phyloP scores from a whole-genome alignment of 2,888 invertebrate species.

The Trypoxylon attenuatum region DNA sequence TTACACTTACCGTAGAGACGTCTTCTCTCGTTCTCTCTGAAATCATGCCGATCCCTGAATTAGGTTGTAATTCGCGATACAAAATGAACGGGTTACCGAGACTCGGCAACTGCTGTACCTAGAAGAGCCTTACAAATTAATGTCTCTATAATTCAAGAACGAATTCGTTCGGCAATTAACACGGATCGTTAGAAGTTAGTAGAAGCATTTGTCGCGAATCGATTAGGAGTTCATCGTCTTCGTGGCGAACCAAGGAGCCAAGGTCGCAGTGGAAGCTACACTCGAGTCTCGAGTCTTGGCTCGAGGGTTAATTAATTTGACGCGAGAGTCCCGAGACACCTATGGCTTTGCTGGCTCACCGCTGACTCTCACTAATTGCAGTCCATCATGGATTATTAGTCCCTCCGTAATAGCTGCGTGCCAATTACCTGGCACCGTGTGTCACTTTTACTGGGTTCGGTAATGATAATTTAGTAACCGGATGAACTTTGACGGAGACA shows the following conservation, averaged over 20 bases:
- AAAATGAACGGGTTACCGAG: too few relatives aligned
- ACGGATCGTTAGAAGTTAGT: not conserved
- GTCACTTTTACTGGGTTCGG: conserved; percentile 1
- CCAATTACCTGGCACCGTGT: not conserved
- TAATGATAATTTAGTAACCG: conserved; percentile 5
- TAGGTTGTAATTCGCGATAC: too few relatives aligned
- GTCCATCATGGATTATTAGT: conserved; percentile 42
- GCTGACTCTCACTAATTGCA: conserved; percentile 42
- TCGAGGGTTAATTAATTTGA: conserved; percentile 44
- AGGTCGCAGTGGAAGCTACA: too few relatives aligned
- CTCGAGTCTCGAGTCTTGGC: conserved; percentile 2
- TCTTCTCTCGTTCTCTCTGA: too few relatives aligned
- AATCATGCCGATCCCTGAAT: too few relatives aligned
- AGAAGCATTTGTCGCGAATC: not conserved
- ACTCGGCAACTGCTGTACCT: too few relatives aligned
- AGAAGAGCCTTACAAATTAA: too few relatives aligned
- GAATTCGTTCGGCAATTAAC: not conserved
- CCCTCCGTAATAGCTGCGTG: conserved; percentile 20
- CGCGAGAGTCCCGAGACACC: conserved; percentile 32
- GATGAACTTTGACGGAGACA: not conserved
- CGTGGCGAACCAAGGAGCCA: not conserved
- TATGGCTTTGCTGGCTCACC: conserved; percentile 6
- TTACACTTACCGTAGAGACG: too few relatives aligned
- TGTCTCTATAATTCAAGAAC: too few relatives aligned
- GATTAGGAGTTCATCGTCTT: not conserved